Percentiles rank a stretch among this genome's conserved stretches.
Evolutionary conservation across 2,797 vertebrate species (phyloP).

Genomic region (Labroides dimidiatus): DNA sequence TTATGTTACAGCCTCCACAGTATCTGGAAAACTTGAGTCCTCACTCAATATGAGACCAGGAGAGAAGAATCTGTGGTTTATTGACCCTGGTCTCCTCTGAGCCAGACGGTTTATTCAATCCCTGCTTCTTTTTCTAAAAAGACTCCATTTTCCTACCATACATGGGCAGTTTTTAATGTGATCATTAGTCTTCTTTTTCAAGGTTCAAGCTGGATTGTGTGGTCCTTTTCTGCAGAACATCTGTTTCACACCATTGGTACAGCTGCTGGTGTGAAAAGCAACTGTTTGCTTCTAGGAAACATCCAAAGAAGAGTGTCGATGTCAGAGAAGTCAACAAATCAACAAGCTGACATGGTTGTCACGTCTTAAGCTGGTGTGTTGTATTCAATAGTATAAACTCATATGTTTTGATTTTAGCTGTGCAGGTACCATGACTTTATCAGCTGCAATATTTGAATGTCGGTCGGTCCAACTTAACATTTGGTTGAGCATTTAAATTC

Average conservation of each 20-base stretch:
- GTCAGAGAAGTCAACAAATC: slow-evolving; percentile 7
- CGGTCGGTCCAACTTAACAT: too few relatives aligned
- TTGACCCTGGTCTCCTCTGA: not conserved
- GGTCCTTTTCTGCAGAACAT: slow-evolving; percentile 47
- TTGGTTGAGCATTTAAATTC: too few relatives aligned
- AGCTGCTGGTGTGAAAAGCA: slow-evolving; percentile 61
- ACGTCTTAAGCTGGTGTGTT: too few relatives aligned
- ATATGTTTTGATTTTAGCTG: too few relatives aligned
- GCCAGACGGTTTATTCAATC: not conserved
- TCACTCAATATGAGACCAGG: not conserved
- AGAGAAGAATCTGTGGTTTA: slow-evolving; percentile 28
- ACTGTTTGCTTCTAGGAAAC: slow-evolving; percentile 71
- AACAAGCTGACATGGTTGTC: too few relatives aligned
- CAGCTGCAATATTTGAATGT: too few relatives aligned
- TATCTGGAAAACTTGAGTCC: slow-evolving; percentile 52
- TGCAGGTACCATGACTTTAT: too few relatives aligned
- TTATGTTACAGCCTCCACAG: slow-evolving; percentile 42
- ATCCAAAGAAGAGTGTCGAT: slow-evolving; percentile 27
- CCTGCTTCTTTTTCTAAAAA: not conserved
- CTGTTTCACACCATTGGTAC: slow-evolving; percentile 54
- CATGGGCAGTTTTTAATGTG: not conserved
- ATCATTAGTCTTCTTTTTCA: not conserved
- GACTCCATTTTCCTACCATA: not conserved
- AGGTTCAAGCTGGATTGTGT: slow-evolving; percentile 3
- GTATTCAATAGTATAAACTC: too few relatives aligned